Base-by-base conservation (phyloP, 2,888 invertebrate species). In the Dynastes tityus region DNA sequence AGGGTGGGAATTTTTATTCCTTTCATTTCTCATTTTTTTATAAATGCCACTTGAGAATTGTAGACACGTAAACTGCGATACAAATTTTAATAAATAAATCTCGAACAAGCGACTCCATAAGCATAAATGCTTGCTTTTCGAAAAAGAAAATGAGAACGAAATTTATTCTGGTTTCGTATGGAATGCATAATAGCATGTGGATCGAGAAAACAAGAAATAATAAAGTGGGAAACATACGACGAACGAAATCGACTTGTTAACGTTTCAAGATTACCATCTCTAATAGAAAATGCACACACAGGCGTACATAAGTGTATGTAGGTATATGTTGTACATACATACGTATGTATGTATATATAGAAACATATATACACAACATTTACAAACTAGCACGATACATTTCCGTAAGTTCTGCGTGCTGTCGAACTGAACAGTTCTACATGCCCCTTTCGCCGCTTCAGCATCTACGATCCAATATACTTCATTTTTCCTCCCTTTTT, bases 221-320 rank as follows among this genome's bases (percentile, higher is more conserved):
- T 55, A 55, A n/a, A 55, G 55, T n/a, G 16, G 55, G 55, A 16
- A 55, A 16, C 16, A 55, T 55, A 55, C 11, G 45, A 11, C 9
- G 29, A 65, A 65, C 16, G 40, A 65, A 65, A 40, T 16, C 16
- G 16, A 65, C 65, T 65, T 65, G 65, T 65, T 65, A 65, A 65
- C 65, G 65, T 65, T 40, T 16, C 65, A 37, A 29, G 65, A 65
- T 65, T 65, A 65, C 40, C 13, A 65, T 65, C 65, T 65, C 13
- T 65, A 65, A 65, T 65, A 65, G 55, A 55, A 55, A 55, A n/a
- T n/a, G 55, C 55, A 55, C n/a, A 55, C 16, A 55, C 45, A 45
- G 11, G 32, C 32, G 45, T 11, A 45, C 45, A 11, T 45, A 45
- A 2, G 9, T 11, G 32, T 45, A 45, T 11, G 45, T 45, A 45